Evolutionary conservation across 2,888 invertebrate genomes (phyloP).

Genomic region (Philaethria dido): DNA sequence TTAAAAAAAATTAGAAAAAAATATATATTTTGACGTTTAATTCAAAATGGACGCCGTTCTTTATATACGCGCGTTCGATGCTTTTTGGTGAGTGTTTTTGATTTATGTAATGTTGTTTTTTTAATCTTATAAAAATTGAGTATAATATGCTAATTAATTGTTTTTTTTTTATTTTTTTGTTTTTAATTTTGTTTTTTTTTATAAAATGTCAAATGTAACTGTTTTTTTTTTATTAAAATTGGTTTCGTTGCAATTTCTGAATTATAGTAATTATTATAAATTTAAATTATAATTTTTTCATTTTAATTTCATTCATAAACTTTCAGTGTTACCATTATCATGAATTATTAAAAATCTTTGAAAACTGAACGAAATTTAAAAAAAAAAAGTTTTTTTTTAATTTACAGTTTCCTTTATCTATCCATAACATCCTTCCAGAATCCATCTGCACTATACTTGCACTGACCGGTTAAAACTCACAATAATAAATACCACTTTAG

Average conservation of each 20-base stretch:
- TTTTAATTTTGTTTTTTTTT: too few species aligned
- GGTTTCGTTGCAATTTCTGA: too few species aligned
- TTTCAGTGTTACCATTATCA: background rate
- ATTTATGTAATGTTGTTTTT: background rate
- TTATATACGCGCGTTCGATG: slow-evolving; percentile 54
- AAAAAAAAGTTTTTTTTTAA: background rate
- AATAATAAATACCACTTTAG: slow-evolving; percentile 66
- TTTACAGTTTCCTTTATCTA: background rate
- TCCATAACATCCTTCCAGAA: slow-evolving; percentile 35
- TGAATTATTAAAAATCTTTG: background rate
- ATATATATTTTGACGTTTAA: slow-evolving; percentile 26
- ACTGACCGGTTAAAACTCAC: slow-evolving; percentile 57
- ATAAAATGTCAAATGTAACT: too few species aligned
- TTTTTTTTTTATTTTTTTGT: background rate
- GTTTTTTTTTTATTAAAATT: too few species aligned
- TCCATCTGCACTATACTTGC: slow-evolving; percentile 47
- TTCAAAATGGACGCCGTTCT: slow-evolving; percentile 60
- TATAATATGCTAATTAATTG: background rate
- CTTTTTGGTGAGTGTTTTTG: slow-evolving; percentile 64
- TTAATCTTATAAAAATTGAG: background rate
- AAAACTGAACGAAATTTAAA: background rate
- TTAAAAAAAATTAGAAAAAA: slow-evolving; percentile 8
- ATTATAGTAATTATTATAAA: too few species aligned
- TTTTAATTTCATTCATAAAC: background rate
- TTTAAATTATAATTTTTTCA: too few species aligned